phyloP scores from a whole-genome alignment of 2,797 vertebrate species.

The Perodicticus potto region DNA sequence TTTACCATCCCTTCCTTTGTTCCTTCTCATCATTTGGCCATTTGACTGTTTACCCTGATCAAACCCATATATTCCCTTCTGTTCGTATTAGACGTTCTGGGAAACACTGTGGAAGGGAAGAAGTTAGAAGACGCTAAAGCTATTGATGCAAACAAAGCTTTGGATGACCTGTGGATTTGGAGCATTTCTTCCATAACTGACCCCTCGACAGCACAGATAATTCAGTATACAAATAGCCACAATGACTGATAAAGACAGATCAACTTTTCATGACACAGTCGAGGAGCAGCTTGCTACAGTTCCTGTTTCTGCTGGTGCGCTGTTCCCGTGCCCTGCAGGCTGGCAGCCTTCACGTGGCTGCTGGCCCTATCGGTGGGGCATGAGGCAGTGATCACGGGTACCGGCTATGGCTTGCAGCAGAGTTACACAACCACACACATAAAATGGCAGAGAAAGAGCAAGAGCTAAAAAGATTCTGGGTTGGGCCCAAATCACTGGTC shows the following conservation, averaged over 20 bases:
- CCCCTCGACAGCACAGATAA: constrained; percentile 8
- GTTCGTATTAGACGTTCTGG: constrained; percentile 33
- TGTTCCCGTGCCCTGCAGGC: neutral
- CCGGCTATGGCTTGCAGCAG: constrained; percentile 74
- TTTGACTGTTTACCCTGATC: neutral
- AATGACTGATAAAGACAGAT: constrained; percentile 1
- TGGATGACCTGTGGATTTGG: constrained; percentile 67
- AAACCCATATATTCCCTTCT: neutral
- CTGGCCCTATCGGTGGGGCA: neutral
- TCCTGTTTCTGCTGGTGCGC: constrained; percentile 64
- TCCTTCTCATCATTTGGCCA: constrained; percentile 17
- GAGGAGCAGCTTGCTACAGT: constrained; percentile 14
- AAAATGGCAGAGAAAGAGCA: constrained; percentile 73
- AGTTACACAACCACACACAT: constrained; percentile 58
- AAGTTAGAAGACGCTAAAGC: constrained; percentile 62
- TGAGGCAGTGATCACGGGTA: constrained; percentile 70
- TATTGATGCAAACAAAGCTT: constrained; percentile 64
- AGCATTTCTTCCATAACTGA: constrained; percentile 56
- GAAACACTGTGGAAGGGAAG: constrained; percentile 24
- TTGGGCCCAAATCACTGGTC: constrained; percentile 75
- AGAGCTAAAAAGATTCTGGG: constrained; percentile 74
- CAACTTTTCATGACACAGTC: neutral
- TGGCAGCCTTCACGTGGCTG: neutral
- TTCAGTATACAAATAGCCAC: constrained; percentile 4
- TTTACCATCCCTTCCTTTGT: neutral